Base-by-base conservation (phyloP, 2,888 invertebrate species). In the Atethmia centrago region DNA sequence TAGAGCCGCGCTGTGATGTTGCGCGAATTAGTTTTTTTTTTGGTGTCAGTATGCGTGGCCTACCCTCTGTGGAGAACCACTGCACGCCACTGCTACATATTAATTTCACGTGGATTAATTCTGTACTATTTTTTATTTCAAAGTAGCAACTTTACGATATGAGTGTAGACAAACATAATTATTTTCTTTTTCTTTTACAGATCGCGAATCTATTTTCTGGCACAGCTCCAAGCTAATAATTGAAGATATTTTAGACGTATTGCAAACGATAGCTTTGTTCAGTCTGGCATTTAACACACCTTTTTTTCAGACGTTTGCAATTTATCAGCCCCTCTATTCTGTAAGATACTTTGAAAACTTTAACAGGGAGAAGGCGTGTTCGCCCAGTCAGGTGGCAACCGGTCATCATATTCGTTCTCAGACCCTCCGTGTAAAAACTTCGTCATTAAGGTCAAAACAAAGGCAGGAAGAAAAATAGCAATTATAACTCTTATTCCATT, bases 381-480 rank as follows among this genome's bases (percentile, higher is more conserved):
- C 42, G 64, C 73, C 28, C 61, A 67, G 56, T 62, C 82, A 83
- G 85, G 69, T 82, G 74, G 73, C 71, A 71, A 58, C 67, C 47
- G 62, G 76, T 71, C 85, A 74, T 81, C 85, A 82, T 84, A 84
- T 70, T 81, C 76, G 53, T 56, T 61, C 10, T 53, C 55, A 58
- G 69, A 71, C 51, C 59, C 66, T 77, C 59, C 25, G 36, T 31
- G 47, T 55, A 70, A 83, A 83, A 85, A 85, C 82, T 82, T 77
- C 36, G 19, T 56, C 63, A 67, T 77, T 66, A 82, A 63, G 49
- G 71, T 61, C 68, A 70, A 59, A 62, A 82, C 77, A 82, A 74
- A 71, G 63, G 40, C 49, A 66, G 12, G 7, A 61, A 61, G 47
- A 63, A 16, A 5, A 61, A 55, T 71, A 31, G n/a, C 77, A 64